A percentile compares a stretch with the other conserved stretches of the same genome.
phyloP scores from a whole-genome alignment of 2,113 vertebrate genomes.

The Sander vitreus region DNA sequence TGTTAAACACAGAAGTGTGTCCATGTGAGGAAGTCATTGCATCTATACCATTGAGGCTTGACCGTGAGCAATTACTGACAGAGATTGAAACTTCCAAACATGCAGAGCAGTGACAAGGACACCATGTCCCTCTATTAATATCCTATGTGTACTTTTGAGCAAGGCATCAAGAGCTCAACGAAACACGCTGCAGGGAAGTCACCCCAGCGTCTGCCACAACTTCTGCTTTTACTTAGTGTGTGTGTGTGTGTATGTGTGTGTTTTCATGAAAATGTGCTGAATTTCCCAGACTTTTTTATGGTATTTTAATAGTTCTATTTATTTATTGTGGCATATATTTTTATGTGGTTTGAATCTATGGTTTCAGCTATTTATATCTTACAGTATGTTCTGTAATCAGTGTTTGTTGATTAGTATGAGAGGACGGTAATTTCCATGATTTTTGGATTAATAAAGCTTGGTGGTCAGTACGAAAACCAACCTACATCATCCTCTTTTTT shows the following conservation, averaged over 20 bases:
- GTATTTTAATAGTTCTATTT: not conserved
- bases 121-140: not conserved
- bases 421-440: not conserved
- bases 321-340: not conserved
- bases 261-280: conserved; percentile 36
- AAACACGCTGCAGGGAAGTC: conserved; percentile 52
- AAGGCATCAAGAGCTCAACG: conserved; percentile 31
- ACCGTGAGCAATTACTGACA: not conserved
- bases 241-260: not conserved
- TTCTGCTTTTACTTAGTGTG: conserved; percentile 70
- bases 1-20: conserved; percentile 7
- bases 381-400: not conserved
- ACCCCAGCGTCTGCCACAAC: conserved; percentile 31
- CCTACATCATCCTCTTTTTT: not conserved
- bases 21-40: conserved; percentile 1
- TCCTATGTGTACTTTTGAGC: conserved; percentile 19
- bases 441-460: not conserved
- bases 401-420: not conserved
- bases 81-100: not conserved
- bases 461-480: not conserved
- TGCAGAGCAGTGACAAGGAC: not conserved
- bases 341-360: not conserved
- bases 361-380: not conserved
- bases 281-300: not conserved
- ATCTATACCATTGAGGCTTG: not conserved